Conservation (phyloP, 1,140 invertebrate genomes). For the Pseudomyrmex gracilis region DNA sequence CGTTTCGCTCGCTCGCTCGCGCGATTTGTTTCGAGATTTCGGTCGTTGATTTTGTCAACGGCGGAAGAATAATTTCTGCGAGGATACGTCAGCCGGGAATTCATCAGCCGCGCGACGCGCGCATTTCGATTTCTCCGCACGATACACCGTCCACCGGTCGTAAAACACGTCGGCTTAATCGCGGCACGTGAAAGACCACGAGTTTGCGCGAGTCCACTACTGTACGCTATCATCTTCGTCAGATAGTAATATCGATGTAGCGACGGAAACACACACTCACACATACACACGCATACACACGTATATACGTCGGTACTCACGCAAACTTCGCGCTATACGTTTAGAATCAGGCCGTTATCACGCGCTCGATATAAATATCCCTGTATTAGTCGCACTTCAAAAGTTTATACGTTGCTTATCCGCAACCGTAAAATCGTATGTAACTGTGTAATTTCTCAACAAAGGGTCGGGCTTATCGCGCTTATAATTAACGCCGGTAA, state of each 20-base stretch:
- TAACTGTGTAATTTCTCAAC: constrained; percentile 23
- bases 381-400: constrained; percentile 68
- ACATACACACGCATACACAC: background rate
- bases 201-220: constrained; percentile 1
- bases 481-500: background rate
- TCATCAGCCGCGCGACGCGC: constrained; percentile 41
- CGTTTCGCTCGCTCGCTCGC: constrained; percentile 9
- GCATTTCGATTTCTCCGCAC: constrained; percentile 25
- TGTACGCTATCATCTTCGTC: constrained; percentile 44
- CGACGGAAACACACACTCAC: constrained; percentile 42
- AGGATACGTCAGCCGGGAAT: constrained; percentile 4
- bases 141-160: constrained; percentile 22
- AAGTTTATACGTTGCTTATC: constrained; percentile 48
- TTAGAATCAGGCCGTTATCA: constrained; percentile 66
- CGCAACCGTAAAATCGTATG: constrained; percentile 42
- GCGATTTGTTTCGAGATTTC: constrained; percentile 14
- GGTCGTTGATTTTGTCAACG: constrained; percentile 47
- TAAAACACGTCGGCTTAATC: constrained; percentile 42
- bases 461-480: constrained; percentile 1
- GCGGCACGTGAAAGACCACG: background rate
- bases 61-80: constrained; percentile 45
- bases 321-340: constrained; percentile 63
- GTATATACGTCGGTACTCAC: constrained; percentile 56
- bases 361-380: constrained; percentile 62
- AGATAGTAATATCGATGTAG: constrained; percentile 59